Percentiles rank a stretch among this genome's conserved stretches.
These are phyloP conservation scores for Colletes latitarsis DNA, from an alignment of 1,140 invertebrate genomes.

Conservation along the genomic window DNA sequence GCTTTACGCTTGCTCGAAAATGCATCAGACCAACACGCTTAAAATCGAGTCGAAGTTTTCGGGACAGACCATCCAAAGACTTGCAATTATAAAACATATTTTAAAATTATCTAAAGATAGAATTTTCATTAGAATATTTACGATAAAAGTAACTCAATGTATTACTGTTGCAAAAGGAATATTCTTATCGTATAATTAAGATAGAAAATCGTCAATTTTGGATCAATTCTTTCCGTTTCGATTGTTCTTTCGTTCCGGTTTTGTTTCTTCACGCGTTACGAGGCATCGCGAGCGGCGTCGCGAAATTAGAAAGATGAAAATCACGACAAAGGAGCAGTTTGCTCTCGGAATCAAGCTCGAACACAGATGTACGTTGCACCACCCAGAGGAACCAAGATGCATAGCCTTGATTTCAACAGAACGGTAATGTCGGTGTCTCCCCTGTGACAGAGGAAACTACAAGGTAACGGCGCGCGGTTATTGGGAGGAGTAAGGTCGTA, in stretches of 20 bases:
- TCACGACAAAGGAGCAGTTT: background rate
- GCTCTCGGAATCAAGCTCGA: background rate
- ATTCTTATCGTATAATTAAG: too few relatives aligned
- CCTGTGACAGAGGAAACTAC: slow-evolving; percentile 23
- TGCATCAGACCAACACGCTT: too few relatives aligned
- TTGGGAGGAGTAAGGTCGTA: slow-evolving; percentile 30
- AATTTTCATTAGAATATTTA: too few relatives aligned
- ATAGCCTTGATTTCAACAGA: slow-evolving; percentile 31
- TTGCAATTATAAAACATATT: too few relatives aligned
- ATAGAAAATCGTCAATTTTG: too few relatives aligned
- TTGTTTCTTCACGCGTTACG: background rate
- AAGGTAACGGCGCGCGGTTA: slow-evolving; percentile 31
- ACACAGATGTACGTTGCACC: slow-evolving; percentile 7
- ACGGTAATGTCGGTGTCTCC: slow-evolving; percentile 28
- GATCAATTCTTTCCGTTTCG: background rate
- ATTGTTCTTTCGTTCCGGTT: background rate
- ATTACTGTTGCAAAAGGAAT: too few relatives aligned
- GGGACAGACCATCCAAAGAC: too few relatives aligned
- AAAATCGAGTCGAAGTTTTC: too few relatives aligned
- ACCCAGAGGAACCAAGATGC: slow-evolving; percentile 27
- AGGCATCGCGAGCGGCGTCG: background rate
- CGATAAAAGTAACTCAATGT: too few relatives aligned
- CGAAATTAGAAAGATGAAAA: background rate
- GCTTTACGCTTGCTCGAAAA: background rate
- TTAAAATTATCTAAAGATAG: too few relatives aligned